phyloP scores from a whole-genome alignment of 2,113 vertebrate genomes.

The Chinchilla lanigera region DNA sequence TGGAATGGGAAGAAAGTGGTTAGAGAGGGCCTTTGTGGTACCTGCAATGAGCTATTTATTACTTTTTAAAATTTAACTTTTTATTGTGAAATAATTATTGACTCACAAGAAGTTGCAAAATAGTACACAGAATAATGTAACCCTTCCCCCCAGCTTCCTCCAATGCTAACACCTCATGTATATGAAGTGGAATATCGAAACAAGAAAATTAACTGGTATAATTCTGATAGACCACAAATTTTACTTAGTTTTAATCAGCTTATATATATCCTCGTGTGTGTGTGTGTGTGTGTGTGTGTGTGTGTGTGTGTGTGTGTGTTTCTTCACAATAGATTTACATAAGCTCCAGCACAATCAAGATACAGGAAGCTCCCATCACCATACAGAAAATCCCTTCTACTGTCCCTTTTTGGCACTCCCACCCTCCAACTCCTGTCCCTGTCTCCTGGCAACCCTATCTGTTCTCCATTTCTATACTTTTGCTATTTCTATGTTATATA shows the following conservation, averaged over 20 bases:
- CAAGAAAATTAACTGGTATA: neutral
- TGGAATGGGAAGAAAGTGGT: neutral
- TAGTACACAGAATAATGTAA: neutral
- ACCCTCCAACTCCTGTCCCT: neutral
- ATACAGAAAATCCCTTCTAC: neutral
- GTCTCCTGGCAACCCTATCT: neutral
- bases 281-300: neutral
- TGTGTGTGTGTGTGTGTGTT: neutral
- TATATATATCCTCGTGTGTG: neutral
- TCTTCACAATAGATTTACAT: neutral
- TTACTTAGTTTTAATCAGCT: neutral
- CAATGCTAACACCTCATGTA: neutral
- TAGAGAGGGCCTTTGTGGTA: neutral
- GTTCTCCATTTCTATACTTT: neutral
- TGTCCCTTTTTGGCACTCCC: neutral
- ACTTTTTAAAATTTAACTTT: neutral
- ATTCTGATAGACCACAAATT: neutral
- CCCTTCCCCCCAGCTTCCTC: neutral
- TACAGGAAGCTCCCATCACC: neutral
- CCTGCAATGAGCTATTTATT: neutral
- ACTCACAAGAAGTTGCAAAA: neutral
- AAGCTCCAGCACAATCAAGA: neutral
- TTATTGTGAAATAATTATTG: neutral
- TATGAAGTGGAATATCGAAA: too few relatives aligned
- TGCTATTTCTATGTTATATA: neutral